Percentiles rank a stretch among this genome's conserved stretches.
phyloP scores from a whole-genome alignment of 1,140 invertebrate species.

The Drosophila littoralis region DNA sequence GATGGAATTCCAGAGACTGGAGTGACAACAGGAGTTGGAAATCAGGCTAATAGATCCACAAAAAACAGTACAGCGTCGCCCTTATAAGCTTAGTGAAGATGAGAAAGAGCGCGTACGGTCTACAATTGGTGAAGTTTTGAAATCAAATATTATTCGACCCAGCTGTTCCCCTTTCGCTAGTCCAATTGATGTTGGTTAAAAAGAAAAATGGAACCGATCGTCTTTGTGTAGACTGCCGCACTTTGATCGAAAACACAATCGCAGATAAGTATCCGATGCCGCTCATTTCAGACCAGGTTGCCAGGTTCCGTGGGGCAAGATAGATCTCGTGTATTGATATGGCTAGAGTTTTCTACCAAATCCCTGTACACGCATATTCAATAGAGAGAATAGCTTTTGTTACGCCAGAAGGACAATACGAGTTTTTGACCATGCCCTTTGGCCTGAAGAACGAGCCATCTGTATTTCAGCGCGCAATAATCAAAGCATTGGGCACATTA shows the following conservation, averaged over 20 bases:
- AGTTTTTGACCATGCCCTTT: background rate
- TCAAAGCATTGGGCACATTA: background rate
- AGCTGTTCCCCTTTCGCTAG: too few species aligned
- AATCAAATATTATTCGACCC: too few species aligned
- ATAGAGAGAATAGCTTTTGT: constrained; percentile 43
- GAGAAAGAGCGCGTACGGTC: too few species aligned
- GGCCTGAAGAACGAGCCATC: constrained; percentile 43
- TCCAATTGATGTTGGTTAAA: too few species aligned
- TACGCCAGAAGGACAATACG: constrained; percentile 50
- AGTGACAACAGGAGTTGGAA: constrained; percentile 13
- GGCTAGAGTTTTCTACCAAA: too few species aligned
- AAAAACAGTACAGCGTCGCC: background rate
- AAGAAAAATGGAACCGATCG: too few species aligned
- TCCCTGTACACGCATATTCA: too few species aligned
- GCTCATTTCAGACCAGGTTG: constrained; percentile 75
- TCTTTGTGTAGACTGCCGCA: constrained; percentile 81
- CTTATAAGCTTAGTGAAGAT: too few species aligned
- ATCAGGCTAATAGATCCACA: constrained; percentile 33
- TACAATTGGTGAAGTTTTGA: too few species aligned
- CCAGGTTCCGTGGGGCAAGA: too few species aligned
- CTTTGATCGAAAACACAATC: constrained; percentile 84
- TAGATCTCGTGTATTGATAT: too few species aligned
- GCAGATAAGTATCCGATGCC: constrained; percentile 84
- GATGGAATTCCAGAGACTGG: constrained; percentile 12
- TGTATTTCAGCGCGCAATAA: constrained; percentile 5